Percentiles rank a stretch among this genome's conserved stretches.
phyloP scores from a whole-genome alignment of 2,888 invertebrate species.

The Sepioteuthis lessoniana region DNA sequence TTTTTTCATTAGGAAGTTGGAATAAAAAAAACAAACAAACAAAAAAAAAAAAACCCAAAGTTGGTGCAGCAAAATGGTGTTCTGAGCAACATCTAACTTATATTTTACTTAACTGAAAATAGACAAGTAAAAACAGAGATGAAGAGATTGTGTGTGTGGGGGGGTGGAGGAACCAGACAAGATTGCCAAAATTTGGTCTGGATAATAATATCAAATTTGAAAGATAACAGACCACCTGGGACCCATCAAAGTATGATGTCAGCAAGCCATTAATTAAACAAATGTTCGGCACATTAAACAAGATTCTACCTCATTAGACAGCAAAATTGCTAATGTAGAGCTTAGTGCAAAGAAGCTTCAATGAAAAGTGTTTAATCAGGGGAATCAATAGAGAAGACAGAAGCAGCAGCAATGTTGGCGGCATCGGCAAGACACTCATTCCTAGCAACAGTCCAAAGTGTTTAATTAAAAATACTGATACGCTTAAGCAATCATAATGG shows the following conservation, averaged over 20 bases:
- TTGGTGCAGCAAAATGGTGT: not conserved
- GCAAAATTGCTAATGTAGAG: not conserved
- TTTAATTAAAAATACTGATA: constrained; percentile 10
- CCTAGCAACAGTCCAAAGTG: not conserved
- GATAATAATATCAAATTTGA: not conserved
- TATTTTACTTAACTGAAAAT: not conserved
- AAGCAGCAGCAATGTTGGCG: not conserved
- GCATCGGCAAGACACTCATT: not conserved
- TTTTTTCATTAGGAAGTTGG: not conserved
- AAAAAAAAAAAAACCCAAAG: too few species aligned
- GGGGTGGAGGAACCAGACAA: not conserved
- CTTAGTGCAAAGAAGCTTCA: not conserved
- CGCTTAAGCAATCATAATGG: not conserved
- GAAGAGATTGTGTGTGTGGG: too few species aligned
- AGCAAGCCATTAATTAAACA: constrained; percentile 4
- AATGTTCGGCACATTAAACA: constrained; percentile 1
- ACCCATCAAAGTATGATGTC: not conserved
- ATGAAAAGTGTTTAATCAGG: not conserved
- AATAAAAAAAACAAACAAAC: too few species aligned
- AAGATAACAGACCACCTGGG: not conserved
- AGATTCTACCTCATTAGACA: constrained; percentile 33
- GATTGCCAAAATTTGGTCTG: not conserved
- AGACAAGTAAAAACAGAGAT: not conserved
- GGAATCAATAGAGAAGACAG: not conserved
- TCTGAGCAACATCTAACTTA: not conserved